A percentile compares a stretch with the other conserved stretches of the same genome.
Conservation (phyloP, 2,888 invertebrate species). For the Campaea margaritaria region DNA sequence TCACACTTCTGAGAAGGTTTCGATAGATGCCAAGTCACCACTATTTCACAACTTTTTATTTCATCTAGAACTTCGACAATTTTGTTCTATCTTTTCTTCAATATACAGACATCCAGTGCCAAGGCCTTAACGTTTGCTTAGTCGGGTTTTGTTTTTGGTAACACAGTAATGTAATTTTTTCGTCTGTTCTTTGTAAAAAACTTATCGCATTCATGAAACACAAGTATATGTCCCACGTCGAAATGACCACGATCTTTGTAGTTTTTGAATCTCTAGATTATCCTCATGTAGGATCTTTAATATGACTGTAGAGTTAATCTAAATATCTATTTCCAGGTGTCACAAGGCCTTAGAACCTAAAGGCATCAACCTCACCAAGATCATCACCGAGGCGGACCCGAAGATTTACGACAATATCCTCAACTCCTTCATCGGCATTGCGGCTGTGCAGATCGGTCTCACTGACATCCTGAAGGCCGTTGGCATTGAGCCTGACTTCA, state of each 20-base stretch:
- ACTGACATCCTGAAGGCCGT: conserved; percentile 81
- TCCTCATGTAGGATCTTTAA: too few relatives aligned
- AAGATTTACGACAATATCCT: conserved; percentile 88
- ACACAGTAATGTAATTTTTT: too few relatives aligned
- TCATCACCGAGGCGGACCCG: conserved; percentile 86
- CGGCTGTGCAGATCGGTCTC: conserved; percentile 87
- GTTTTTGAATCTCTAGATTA: too few relatives aligned
- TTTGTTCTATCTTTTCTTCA: too few relatives aligned
- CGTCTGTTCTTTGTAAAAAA: too few relatives aligned
- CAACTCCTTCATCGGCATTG: conserved; percentile 90
- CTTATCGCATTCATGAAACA: too few relatives aligned
- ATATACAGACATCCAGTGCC: too few relatives aligned
- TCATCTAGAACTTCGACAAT: too few relatives aligned
- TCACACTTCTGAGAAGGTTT: background rate
- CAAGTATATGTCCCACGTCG: too few relatives aligned
- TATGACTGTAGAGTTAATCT: background rate
- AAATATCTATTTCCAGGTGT: conserved; percentile 66
- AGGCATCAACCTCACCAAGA: conserved; percentile 87
- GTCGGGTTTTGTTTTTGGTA: too few relatives aligned
- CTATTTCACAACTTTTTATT: background rate
- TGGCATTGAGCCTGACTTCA: conserved; percentile 77
- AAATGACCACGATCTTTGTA: too few relatives aligned
- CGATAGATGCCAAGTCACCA: background rate
- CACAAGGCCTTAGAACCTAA: conserved; percentile 86
- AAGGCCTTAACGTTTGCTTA: too few relatives aligned